Conservation (phyloP, 2,797 vertebrate species). For the Hylomyscus alleni region DNA sequence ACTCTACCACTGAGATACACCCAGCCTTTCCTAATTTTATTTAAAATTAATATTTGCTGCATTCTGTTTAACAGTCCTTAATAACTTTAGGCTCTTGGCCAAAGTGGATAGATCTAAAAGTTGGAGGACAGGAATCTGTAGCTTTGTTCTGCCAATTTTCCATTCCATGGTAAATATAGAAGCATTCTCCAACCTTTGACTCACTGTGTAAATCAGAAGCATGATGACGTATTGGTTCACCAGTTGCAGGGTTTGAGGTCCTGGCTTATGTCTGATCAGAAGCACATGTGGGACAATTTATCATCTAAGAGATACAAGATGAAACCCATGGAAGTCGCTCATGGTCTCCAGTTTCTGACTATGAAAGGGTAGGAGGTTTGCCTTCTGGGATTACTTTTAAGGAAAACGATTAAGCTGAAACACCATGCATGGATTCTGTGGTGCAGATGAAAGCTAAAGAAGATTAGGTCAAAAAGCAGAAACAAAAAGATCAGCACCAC, state of each 20-base stretch:
- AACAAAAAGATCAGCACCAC: not conserved
- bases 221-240: not conserved
- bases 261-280: slow-evolving; percentile 38
- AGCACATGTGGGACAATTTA: slow-evolving; percentile 38
- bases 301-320: slow-evolving; percentile 49
- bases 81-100: not conserved
- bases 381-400: slow-evolving; percentile 54
- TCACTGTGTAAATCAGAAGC: not conserved
- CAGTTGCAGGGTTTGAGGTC: not conserved
- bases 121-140: slow-evolving; percentile 7
- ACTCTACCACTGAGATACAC: not conserved
- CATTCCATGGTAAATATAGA: not conserved
- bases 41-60: slow-evolving; percentile 19
- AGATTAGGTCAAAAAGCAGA: slow-evolving; percentile 46
- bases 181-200: not conserved
- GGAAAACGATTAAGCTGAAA: slow-evolving; percentile 70
- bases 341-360: not conserved
- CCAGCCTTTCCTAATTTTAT: not conserved
- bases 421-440: slow-evolving; percentile 61
- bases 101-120: slow-evolving; percentile 19
- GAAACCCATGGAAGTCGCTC: not conserved
- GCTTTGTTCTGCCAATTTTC: slow-evolving; percentile 18
- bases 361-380: not conserved
- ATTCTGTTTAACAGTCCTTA: not conserved
- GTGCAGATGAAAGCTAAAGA: slow-evolving; percentile 70